Base-by-base conservation (phyloP, 2,797 vertebrate genomes). In the Sebastes dallii region DNA sequence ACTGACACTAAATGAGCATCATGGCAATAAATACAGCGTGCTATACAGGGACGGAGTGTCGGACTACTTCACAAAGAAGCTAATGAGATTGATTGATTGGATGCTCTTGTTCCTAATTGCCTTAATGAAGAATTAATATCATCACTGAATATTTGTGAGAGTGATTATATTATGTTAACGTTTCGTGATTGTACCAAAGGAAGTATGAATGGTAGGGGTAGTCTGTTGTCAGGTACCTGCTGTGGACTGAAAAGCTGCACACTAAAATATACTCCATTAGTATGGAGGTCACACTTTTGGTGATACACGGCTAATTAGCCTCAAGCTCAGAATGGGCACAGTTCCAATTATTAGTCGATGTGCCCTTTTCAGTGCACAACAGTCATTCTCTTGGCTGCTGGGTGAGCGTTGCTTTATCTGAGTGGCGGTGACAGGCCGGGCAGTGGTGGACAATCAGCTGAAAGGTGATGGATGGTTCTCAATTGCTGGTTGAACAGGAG, bases 331-430 rank as follows among this genome's bases (percentile, higher is more conserved):
- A 64, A 71, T 70, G 82, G 85, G 88, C 77, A 86, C 78, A 42
- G 83, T 86, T 91, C 81, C 86, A 92, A 89, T 92, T 91, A 92
- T 88, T 84, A 84, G 88, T 89, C 80, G 59, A 87, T 85, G 88
- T 89, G 88, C 88, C 87, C 90, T 93, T 93, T 93, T 83, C 87
- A 77, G 80, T 67, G 81, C 78, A 77, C 87, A 84, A 78, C 84
- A 90, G 84, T 66, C 79, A 32, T 75, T 88, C 87, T 84, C 66
- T 61, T 66, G 75, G 82, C 72, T 78, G 83, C 73, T 69, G 69
- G 52, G 79, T 76, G 83, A 89, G 81, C 14, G 72, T 66, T 80
- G 78, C 78, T 59, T 55, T 29, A 72, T 42, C 84, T 86, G 88
- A 93, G 85, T 80, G 88, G 83, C 86, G 69, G 87, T 80, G 90